These are phyloP conservation scores for Acronicta psi DNA, from an alignment of 2,888 invertebrate genomes.

Conservation along the genomic window DNA sequence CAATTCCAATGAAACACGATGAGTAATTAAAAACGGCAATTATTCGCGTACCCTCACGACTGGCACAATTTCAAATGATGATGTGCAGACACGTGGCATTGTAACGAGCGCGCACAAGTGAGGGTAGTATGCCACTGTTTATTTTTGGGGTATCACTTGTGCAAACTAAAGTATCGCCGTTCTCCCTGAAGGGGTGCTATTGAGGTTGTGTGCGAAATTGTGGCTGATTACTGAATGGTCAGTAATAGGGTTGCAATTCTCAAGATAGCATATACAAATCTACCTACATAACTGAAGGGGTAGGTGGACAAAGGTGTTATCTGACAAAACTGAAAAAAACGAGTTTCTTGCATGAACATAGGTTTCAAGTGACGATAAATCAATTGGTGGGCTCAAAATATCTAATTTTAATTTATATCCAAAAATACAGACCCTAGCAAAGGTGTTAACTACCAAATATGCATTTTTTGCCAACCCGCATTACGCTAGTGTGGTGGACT, in stretches of 20 bases:
- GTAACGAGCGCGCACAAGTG: slow-evolving; percentile 34
- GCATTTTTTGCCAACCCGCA: too few relatives aligned
- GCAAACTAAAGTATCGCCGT: slow-evolving; percentile 47
- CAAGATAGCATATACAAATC: too few relatives aligned
- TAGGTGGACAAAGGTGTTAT: too few relatives aligned
- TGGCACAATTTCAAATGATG: slow-evolving; percentile 45
- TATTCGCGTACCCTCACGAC: slow-evolving; percentile 29
- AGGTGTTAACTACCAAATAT: too few relatives aligned
- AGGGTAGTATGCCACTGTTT: slow-evolving; percentile 40
- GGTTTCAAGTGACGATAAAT: too few relatives aligned
- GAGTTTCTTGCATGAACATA: too few relatives aligned
- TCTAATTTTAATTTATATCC: too few relatives aligned
- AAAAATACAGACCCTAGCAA: too few relatives aligned
- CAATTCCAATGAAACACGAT: slow-evolving; percentile 2
- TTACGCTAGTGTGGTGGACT: too few relatives aligned
- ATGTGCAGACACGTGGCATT: slow-evolving; percentile 34
- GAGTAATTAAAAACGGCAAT: slow-evolving; percentile 47
- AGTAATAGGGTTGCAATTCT: not conserved
- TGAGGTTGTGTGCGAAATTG: slow-evolving; percentile 25
- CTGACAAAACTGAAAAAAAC: not conserved
- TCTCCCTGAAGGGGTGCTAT: slow-evolving; percentile 27
- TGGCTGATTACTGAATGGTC: slow-evolving; percentile 21
- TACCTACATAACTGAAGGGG: not conserved
- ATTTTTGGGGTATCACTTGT: slow-evolving; percentile 44
- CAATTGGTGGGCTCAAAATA: too few relatives aligned